Evolutionary conservation across 1,140 invertebrate genomes (phyloP).

Genomic region (Harlomillsia oculata): DNA sequence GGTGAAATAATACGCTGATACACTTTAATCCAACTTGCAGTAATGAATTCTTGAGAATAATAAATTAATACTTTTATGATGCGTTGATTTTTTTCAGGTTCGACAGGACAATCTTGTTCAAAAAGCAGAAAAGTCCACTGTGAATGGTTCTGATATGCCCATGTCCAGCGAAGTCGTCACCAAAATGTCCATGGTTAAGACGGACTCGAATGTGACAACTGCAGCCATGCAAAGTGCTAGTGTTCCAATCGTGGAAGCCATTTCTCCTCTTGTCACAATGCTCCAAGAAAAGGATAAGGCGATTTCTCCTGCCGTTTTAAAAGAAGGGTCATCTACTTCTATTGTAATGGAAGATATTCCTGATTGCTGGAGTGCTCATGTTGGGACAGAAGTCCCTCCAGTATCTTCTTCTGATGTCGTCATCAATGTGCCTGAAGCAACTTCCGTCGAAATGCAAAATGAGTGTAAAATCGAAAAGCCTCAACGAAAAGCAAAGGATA

Average conservation of each 20-base stretch:
- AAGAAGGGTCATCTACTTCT: slow-evolving; percentile 5
- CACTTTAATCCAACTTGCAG: not conserved
- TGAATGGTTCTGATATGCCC: no score
- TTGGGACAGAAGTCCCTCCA: not conserved
- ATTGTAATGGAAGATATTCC: slow-evolving; percentile 11
- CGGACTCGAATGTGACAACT: no score
- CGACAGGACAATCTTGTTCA: no score
- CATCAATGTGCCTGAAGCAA: not conserved
- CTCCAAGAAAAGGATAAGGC: slow-evolving; percentile 17
- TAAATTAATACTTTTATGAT: not conserved
- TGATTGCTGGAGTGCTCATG: not conserved
- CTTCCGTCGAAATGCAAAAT: not conserved
- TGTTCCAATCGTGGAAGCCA: slow-evolving; percentile 23
- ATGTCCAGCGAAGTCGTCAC: no score
- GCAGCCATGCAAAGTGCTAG: no score
- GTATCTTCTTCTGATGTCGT: no score
- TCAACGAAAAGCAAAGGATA: slow-evolving; percentile 8
- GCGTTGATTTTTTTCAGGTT: no score
- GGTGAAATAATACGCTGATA: not conserved
- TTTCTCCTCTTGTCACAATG: slow-evolving; percentile 33
- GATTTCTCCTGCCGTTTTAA: no score
- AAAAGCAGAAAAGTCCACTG: no score
- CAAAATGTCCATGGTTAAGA: no score
- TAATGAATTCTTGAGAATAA: not conserved
- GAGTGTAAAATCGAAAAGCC: slow-evolving; percentile 8